Percentiles rank a stretch among this genome's conserved stretches.
phyloP scores from a whole-genome alignment of 2,113 vertebrate species.

The Nicator chloris region DNA sequence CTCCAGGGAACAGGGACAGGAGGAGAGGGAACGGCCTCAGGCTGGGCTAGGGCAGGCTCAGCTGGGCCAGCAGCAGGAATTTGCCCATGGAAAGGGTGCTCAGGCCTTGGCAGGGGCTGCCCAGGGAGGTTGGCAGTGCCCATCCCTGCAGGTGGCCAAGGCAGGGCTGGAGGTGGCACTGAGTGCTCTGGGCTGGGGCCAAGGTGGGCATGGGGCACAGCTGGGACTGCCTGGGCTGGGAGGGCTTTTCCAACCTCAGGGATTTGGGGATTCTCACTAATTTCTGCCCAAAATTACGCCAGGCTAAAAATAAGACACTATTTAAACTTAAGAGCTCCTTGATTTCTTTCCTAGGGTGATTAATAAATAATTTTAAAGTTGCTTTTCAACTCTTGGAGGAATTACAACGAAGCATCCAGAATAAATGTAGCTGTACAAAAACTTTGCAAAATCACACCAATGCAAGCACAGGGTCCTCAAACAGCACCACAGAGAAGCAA shows the following conservation, averaged over 20 bases:
- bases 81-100: not conserved
- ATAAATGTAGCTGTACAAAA: not conserved
- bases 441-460: not conserved
- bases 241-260: not conserved
- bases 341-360: not conserved
- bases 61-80: not conserved
- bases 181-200: not conserved
- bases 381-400: not conserved
- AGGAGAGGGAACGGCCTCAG: not conserved
- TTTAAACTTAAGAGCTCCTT: not conserved
- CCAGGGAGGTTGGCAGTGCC: not conserved
- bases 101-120: not conserved
- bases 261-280: not conserved
- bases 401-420: not conserved
- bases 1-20: not conserved
- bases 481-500: not conserved
- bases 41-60: not conserved
- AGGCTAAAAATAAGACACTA: not conserved
- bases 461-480: not conserved
- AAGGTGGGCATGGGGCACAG: not conserved
- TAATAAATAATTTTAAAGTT: not conserved
- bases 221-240: rapidly evolving
- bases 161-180: not conserved
- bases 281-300: not conserved
- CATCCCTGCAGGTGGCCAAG: not conserved